Conservation (phyloP, 2,888 invertebrate species). For the Charanyca ferruginea region DNA sequence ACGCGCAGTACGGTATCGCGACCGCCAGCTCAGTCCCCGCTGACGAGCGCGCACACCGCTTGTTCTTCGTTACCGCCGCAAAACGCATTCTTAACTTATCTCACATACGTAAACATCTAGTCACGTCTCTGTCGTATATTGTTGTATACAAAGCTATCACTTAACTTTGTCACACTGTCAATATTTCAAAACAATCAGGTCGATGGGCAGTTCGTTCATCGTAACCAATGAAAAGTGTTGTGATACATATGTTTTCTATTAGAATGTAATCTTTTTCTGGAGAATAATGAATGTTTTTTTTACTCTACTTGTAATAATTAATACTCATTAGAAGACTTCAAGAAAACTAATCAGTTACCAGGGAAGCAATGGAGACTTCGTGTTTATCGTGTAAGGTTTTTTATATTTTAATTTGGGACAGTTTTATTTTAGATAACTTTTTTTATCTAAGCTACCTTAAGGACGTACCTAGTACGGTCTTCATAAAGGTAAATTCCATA, state of each 20-base stretch:
- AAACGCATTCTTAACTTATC: conserved; percentile 74
- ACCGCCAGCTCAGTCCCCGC: conserved; percentile 80
- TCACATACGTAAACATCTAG: conserved; percentile 74
- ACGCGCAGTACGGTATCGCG: conserved; percentile 71
- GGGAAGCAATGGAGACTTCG: conserved; percentile 75
- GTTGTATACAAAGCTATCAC: conserved; percentile 62
- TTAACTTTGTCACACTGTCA: conserved; percentile 74
- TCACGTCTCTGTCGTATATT: conserved; percentile 68
- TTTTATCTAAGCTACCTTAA: neutral
- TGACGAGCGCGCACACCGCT: conserved; percentile 78
- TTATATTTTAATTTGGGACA: conserved; percentile 36
- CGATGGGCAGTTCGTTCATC: conserved; percentile 66
- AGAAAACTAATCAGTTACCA: conserved; percentile 58
- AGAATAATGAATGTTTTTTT: conserved; percentile 19
- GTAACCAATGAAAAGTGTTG: conserved; percentile 58
- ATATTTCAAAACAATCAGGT: conserved; percentile 76
- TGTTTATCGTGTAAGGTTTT: conserved; percentile 74
- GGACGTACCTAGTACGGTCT: neutral
- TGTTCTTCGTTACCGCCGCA: conserved; percentile 74
- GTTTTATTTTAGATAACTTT: neutral
- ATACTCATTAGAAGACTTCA: conserved; percentile 36
- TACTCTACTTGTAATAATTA: conserved; percentile 3
- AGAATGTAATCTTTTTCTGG: conserved; percentile 33
- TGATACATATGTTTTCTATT: conserved; percentile 54
- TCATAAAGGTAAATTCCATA: neutral